These are phyloP conservation scores for Sebastes steindachneri DNA, from an alignment of 2,797 vertebrate species.

Conservation along the genomic window DNA sequence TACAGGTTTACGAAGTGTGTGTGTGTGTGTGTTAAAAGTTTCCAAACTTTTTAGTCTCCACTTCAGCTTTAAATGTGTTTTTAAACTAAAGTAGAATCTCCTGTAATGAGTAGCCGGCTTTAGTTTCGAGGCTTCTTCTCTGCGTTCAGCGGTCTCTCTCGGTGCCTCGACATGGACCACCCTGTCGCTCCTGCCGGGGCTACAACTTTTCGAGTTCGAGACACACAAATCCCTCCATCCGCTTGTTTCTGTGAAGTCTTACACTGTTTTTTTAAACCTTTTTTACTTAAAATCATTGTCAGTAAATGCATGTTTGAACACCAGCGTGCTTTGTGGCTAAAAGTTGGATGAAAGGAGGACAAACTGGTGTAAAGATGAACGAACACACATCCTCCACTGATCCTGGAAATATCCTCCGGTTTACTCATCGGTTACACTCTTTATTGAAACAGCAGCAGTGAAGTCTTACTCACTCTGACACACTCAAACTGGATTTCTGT, in stretches of 20 bases:
- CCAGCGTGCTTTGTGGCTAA: not conserved
- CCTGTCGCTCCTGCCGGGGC: conserved; percentile 47
- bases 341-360: conserved; percentile 1
- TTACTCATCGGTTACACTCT: conserved; percentile 5
- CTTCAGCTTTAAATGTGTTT: not conserved
- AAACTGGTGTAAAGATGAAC: not conserved
- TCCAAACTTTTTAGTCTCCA: conserved; percentile 4
- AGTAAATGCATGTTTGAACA: not conserved
- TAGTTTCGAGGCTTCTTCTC: not conserved
- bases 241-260: not conserved
- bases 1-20: not conserved
- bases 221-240: not conserved
- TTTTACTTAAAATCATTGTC: not conserved
- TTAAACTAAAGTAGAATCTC: not conserved
- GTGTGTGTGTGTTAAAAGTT: conserved; percentile 22
- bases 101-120: not conserved
- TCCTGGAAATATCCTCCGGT: not conserved
- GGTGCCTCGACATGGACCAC: conserved; percentile 43
- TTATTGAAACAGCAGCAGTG: not conserved
- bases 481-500: not conserved
- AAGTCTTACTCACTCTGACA: not conserved
- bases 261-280: not conserved
- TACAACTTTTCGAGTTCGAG: conserved; percentile 37
- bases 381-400: not conserved
- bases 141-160: conserved; percentile 14